Evolutionary conservation across 2,113 vertebrate genomes (phyloP).

Genomic region (cattle (Bos taurus)): DNA sequence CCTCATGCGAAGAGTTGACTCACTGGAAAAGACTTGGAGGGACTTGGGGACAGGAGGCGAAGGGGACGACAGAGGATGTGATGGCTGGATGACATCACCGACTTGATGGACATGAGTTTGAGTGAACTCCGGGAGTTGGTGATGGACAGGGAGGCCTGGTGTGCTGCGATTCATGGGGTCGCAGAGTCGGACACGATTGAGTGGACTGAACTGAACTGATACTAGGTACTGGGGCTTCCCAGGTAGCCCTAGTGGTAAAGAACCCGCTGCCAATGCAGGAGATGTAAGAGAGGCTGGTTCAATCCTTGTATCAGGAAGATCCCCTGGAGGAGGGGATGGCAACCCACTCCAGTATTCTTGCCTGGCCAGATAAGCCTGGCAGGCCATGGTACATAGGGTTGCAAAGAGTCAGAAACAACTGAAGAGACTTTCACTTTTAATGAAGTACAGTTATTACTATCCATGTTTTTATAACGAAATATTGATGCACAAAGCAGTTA

Average conservation of each 20-base stretch:
- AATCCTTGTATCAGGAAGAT: background rate
- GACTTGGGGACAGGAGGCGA: no score
- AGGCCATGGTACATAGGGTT: background rate
- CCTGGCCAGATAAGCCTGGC: background rate
- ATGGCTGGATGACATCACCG: no score
- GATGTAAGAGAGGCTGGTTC: background rate
- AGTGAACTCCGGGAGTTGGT: no score
- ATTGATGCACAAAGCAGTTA: background rate
- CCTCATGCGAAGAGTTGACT: no score
- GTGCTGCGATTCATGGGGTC: no score
- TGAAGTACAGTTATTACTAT: background rate
- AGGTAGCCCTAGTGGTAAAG: background rate
- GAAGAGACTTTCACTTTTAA: background rate
- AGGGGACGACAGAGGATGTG: no score
- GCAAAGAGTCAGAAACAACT: background rate
- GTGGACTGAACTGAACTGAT: no score
- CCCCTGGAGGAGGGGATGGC: background rate
- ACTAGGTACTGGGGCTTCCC: background rate
- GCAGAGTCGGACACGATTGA: rapidly evolving
- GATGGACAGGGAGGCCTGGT: no score
- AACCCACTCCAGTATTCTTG: background rate
- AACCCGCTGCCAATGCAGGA: background rate
- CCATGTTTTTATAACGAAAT: background rate
- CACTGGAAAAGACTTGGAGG: no score
- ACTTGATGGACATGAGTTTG: no score